Percentiles rank a stretch among this genome's conserved stretches.
Evolutionary conservation across 1,140 invertebrate genomes (phyloP).

Genomic region (Scaptomyza montana): DNA sequence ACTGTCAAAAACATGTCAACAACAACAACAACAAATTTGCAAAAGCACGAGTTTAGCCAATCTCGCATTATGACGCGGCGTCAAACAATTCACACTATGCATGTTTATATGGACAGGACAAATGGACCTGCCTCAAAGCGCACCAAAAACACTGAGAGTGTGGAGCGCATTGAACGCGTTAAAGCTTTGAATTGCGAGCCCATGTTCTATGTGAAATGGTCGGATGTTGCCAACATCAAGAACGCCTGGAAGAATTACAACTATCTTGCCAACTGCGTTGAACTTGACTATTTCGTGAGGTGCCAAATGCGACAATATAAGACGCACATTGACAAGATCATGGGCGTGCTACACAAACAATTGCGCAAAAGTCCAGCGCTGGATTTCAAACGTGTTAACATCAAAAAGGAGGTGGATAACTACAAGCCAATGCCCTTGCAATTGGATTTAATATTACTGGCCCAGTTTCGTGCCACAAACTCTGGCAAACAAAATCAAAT

Average conservation of each 20-base stretch:
- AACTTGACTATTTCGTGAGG: slow-evolving; percentile 86
- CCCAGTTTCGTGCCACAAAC: slow-evolving; percentile 63
- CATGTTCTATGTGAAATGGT: slow-evolving; percentile 94
- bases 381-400: slow-evolving; percentile 23
- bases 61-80: no score
- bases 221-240: slow-evolving; percentile 87
- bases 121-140: no score
- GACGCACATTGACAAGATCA: slow-evolving; percentile 16
- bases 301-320: slow-evolving; percentile 63
- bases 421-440: slow-evolving; percentile 41
- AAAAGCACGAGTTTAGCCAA: no score
- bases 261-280: slow-evolving; percentile 88
- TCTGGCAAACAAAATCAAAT: neutral
- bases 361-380: slow-evolving; percentile 2
- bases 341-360: slow-evolving; percentile 37
- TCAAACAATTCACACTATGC: no score
- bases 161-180: slow-evolving; percentile 89
- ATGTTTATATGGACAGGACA: no score
- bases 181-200: slow-evolving; percentile 84
- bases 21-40: no score
- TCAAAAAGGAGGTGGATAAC: slow-evolving; percentile 34
- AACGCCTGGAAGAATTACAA: slow-evolving; percentile 95
- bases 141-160: slow-evolving; percentile 51
- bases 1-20: no score
- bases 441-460: slow-evolving; percentile 71